Evolutionary conservation across 2,888 invertebrate species (phyloP).

Genomic region (Adelognathus sp.): DNA sequence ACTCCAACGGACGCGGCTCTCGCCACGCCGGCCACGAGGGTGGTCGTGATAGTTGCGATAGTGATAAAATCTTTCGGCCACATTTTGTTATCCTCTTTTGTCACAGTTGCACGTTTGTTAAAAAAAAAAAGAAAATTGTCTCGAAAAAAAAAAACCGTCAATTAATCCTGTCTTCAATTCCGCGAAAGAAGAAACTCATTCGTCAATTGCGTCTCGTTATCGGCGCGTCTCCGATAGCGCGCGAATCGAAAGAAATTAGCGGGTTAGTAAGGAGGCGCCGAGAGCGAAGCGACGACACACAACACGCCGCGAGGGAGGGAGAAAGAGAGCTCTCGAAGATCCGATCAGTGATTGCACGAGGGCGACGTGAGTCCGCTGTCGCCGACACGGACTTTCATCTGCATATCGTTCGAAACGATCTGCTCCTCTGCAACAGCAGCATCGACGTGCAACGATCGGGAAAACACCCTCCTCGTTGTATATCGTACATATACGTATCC

Average conservation of each 20-base stretch:
- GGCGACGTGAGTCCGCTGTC: slow-evolving; percentile 34
- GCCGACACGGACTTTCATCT: slow-evolving; percentile 52
- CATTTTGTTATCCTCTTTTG: slow-evolving; percentile 60
- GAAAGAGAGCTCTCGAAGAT: slow-evolving; percentile 18
- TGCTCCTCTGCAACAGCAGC: neutral
- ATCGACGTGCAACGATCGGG: neutral
- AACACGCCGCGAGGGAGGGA: neutral
- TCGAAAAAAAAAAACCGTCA: neutral
- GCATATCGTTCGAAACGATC: slow-evolving; percentile 48
- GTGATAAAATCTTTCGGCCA: slow-evolving; percentile 68
- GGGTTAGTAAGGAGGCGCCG: slow-evolving; percentile 5
- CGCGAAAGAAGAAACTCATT: neutral
- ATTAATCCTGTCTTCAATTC: neutral
- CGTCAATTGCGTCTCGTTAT: slow-evolving; percentile 12
- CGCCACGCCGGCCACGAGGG: slow-evolving; percentile 57
- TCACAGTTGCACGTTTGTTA: slow-evolving; percentile 24
- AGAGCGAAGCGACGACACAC: neutral
- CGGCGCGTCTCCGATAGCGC: neutral
- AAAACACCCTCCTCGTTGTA: neutral
- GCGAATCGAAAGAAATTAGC: slow-evolving; percentile 10
- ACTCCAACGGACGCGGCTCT: slow-evolving; percentile 68
- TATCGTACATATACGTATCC: neutral
- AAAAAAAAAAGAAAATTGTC: neutral
- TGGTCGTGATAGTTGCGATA: slow-evolving; percentile 66
- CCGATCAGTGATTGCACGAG: slow-evolving; percentile 43